Base-by-base conservation (phyloP, 2,797 vertebrate genomes). In the Staurois parvus region DNA sequence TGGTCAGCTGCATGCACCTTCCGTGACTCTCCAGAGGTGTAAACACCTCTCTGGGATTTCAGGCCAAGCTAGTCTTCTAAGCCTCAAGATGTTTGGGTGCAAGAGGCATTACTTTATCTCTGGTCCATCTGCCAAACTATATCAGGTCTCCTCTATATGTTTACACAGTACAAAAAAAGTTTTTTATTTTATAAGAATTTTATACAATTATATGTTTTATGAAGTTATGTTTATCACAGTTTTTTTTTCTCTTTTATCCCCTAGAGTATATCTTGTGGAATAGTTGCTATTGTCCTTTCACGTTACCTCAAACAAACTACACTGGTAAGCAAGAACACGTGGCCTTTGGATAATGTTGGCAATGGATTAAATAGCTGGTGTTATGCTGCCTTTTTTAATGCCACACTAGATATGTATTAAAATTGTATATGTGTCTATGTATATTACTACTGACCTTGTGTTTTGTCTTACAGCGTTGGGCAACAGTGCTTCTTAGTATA, bases 221-320 rank as follows among this genome's bases (percentile, higher is more conserved):
- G n/a, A n/a, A 72, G 8, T 45, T 9, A 69, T 30, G 1, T 52
- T 59, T 24, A 59, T 24, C 52, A 17, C 48, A 59, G 10, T 24
- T 59, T 59, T 24, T 59, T 59, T n/a, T 30, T 40, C 42, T 52
- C 24, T 28, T 70, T 11, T 72, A 19, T 59, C 32, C 40, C 28
- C 0, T 91, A 95, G 94, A 94, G 88, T 70, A 90, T 94, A 88
- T 81, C 90, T 81, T 91, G 92, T 0, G 97, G 97, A 85, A 95
- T 97, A 72, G 88, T 92, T 0, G 94, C 95, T 62, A 96, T 97
- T 37, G 90, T 96, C 73, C 90, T 98, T 66, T 98, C 98, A 11
- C 96, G 95, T 83, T 96, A 93, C 92, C 95, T 96, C 87, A 89
- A 90, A 88, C 95, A 90, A 48, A 87, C 79, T 74, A 79, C 93